Conservation (phyloP, 2,113 vertebrate species). For the Oplegnathus fasciatus region DNA sequence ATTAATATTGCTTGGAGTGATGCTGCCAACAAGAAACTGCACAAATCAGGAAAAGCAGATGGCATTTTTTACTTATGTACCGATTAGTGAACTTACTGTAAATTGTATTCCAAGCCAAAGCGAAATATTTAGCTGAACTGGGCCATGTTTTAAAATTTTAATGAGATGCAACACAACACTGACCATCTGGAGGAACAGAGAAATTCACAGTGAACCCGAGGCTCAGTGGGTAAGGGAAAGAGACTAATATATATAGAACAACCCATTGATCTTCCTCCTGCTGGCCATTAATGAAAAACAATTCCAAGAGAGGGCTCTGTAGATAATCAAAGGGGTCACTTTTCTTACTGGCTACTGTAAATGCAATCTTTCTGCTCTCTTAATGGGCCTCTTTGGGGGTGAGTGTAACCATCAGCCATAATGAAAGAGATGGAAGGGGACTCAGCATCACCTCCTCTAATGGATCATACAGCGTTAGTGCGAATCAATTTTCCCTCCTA, state of each 20-base stretch:
- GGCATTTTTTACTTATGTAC: slow-evolving; percentile 34
- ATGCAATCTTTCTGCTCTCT: slow-evolving; percentile 51
- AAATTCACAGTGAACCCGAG: slow-evolving; percentile 29
- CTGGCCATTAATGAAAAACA: slow-evolving; percentile 64
- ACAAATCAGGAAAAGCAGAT: slow-evolving; percentile 54
- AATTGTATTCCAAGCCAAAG: slow-evolving; percentile 29
- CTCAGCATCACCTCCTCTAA: slow-evolving; percentile 15
- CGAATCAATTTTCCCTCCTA: slow-evolving; percentile 39
- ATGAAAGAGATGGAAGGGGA: slow-evolving; percentile 57
- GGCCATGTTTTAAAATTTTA: slow-evolving; percentile 60
- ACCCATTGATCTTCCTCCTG: slow-evolving; percentile 62
- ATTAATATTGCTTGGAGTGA: slow-evolving; percentile 14
- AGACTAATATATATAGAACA: slow-evolving; percentile 31
- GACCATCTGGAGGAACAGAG: slow-evolving; percentile 61
- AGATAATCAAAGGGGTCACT: slow-evolving; percentile 64
- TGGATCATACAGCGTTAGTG: slow-evolving; percentile 39
- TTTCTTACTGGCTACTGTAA: slow-evolving; percentile 42
- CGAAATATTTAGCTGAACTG: slow-evolving; percentile 51
- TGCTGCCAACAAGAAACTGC: slow-evolving; percentile 32
- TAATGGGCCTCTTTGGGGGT: slow-evolving; percentile 57
- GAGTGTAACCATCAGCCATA: slow-evolving; percentile 44
- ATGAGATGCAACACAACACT: slow-evolving; percentile 60
- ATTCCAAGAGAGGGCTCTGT: slow-evolving; percentile 44
- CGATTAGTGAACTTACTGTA: slow-evolving; percentile 21
- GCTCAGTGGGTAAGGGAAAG: slow-evolving; percentile 12